phyloP scores from a whole-genome alignment of 92 coral and sea anemone genomes.

The Metridium senile region DNA sequence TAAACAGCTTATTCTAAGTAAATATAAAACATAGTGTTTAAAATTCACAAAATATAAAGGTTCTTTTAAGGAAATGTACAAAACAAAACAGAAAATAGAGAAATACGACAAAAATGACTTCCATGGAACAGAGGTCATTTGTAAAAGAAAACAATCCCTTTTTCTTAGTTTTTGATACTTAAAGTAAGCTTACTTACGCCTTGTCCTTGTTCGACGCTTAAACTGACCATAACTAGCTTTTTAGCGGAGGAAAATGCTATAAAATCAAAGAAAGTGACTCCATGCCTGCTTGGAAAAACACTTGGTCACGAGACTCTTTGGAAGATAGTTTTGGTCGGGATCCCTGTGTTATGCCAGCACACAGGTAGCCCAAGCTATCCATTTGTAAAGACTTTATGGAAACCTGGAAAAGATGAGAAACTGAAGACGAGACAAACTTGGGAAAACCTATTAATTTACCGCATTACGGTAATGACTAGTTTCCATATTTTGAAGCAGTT shows the following conservation, averaged over 20 bases:
- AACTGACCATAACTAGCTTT: conserved; percentile 70
- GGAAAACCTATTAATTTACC: too few species aligned
- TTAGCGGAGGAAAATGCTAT: not conserved
- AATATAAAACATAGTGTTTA: too few species aligned
- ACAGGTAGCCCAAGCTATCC: too few species aligned
- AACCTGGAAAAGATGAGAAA: too few species aligned
- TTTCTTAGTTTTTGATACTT: not conserved
- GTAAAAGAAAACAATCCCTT: not conserved
- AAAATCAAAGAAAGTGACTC: not conserved
- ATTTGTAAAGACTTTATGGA: too few species aligned
- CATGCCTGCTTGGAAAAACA: not conserved
- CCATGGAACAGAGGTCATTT: not conserved
- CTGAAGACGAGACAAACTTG: too few species aligned
- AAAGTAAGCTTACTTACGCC: conserved; percentile 66
- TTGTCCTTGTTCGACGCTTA: conserved; percentile 74
- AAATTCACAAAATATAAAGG: too few species aligned
- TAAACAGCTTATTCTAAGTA: too few species aligned
- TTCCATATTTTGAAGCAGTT: too few species aligned
- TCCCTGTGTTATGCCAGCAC: too few species aligned
- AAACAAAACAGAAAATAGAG: not conserved
- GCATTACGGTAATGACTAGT: too few species aligned
- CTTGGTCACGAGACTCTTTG: conserved; percentile 5
- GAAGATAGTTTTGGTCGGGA: not conserved
- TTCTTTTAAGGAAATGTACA: not conserved
- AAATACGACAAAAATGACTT: not conserved